Percentiles rank a stretch among this genome's conserved stretches.
Conservation (phyloP, 2,888 invertebrate genomes). For the Drosophila villosipedis region DNA sequence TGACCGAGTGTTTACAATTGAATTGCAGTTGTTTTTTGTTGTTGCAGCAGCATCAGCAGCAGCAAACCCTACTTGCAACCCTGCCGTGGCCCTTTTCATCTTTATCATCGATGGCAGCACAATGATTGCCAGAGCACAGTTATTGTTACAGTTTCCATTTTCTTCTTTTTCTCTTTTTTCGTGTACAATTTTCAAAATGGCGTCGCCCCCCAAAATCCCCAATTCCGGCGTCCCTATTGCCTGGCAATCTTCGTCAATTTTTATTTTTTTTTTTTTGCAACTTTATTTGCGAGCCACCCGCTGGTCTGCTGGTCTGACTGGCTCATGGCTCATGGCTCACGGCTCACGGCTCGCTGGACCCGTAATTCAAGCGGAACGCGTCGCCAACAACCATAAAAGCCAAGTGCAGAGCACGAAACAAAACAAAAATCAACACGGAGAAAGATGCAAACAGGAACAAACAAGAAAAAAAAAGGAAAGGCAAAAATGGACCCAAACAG, state of each 20-base stretch:
- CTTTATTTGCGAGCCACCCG: conserved; percentile 63
- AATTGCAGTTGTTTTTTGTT: conserved; percentile 73
- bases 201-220: conserved; percentile 12
- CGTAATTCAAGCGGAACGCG: conserved; percentile 80
- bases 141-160: conserved; percentile 32
- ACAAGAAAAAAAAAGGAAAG: conserved; percentile 24
- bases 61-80: neutral
- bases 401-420: conserved; percentile 50
- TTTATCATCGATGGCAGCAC: conserved; percentile 81
- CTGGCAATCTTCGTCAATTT: conserved; percentile 16
- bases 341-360: conserved; percentile 69
- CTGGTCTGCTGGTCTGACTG: conserved; percentile 18
- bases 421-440: conserved; percentile 11
- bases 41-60: conserved; percentile 1
- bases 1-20: conserved; percentile 77
- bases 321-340: neutral
- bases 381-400: conserved; percentile 76
- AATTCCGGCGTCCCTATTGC: neutral
- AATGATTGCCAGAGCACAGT: conserved; percentile 66
- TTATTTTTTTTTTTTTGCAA: conserved; percentile 41
- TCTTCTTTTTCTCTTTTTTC: conserved; percentile 6
- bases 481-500: conserved; percentile 52
- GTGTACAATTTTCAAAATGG: conserved; percentile 68
- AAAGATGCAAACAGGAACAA: conserved; percentile 5
- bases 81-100: conserved; percentile 26